Percentiles rank a stretch among this genome's conserved stretches.
Conservation (phyloP, 1,140 invertebrate species). For the Hylaeus volcanicus region DNA sequence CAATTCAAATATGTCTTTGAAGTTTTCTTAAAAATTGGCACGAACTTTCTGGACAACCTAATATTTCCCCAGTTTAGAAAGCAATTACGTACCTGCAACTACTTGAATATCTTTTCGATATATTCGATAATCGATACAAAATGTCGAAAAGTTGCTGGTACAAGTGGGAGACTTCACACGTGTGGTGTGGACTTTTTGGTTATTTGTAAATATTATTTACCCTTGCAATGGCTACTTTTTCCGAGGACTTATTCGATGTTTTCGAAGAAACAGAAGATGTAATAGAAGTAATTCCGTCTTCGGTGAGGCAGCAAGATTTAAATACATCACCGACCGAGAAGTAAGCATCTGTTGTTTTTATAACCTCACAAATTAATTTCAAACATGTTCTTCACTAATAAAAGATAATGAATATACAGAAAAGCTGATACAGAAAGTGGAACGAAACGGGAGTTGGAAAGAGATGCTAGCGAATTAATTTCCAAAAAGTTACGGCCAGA, state of each 20-base stretch:
- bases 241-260: slow-evolving; percentile 81
- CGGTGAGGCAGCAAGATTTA: slow-evolving; percentile 8
- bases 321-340: slow-evolving; percentile 17
- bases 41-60: no score
- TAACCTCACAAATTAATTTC: slow-evolving; percentile 16
- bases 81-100: no score
- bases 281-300: slow-evolving; percentile 43
- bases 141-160: no score
- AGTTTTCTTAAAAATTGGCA: no score
- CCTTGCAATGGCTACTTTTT: slow-evolving; percentile 69
- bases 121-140: slow-evolving; percentile 6
- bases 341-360: slow-evolving; percentile 16
- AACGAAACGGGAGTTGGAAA: slow-evolving; percentile 65
- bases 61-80: no score
- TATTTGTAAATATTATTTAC: neutral
- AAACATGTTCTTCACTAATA: slow-evolving; percentile 6
- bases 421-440: slow-evolving; percentile 8
- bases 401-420: slow-evolving; percentile 21
- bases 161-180: no score
- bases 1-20: no score
- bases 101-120: slow-evolving; percentile 4
- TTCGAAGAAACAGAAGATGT: slow-evolving; percentile 78
- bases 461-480: slow-evolving; percentile 46
- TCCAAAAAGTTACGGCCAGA: slow-evolving; percentile 69
- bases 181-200: neutral